These are phyloP conservation scores for Epinephelus lanceolatus DNA, from an alignment of 2,113 vertebrate species.

Conservation along the genomic window DNA sequence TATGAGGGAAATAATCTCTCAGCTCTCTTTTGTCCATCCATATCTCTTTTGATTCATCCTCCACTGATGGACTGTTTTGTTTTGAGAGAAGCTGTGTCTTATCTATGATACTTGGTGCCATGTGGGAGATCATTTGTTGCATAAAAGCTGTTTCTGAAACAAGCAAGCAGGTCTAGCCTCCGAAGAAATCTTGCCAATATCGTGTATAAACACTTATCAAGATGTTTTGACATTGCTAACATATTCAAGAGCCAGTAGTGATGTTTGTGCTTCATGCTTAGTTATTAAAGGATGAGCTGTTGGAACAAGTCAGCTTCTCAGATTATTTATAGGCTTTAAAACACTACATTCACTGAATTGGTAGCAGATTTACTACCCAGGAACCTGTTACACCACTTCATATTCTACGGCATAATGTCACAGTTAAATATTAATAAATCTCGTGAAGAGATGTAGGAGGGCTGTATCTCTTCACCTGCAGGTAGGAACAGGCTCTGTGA, in stretches of 20 bases:
- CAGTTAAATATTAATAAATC: constrained; percentile 41
- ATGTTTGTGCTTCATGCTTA: background rate
- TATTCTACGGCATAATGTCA: background rate
- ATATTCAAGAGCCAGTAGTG: background rate
- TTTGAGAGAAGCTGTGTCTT: constrained; percentile 1
- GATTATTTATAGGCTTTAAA: constrained; percentile 20
- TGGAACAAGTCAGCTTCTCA: background rate
- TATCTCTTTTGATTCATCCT: background rate
- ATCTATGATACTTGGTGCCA: background rate
- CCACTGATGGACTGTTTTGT: background rate
- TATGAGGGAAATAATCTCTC: constrained; percentile 7
- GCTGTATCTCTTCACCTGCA: constrained; percentile 1
- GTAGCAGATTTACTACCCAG: background rate
- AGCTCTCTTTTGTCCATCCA: background rate
- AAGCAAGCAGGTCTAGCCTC: background rate
- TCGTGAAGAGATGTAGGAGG: background rate
- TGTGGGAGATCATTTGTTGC: background rate
- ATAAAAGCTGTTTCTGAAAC: constrained; percentile 12
- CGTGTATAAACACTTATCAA: background rate
- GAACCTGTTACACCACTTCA: background rate
- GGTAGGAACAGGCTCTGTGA: constrained; percentile 14
- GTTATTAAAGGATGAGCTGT: background rate
- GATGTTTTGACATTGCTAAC: constrained; percentile 22
- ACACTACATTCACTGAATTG: constrained; percentile 7
- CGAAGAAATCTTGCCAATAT: background rate